These are phyloP conservation scores for Eilema depressum DNA, from an alignment of 2,888 invertebrate species.

Conservation along the genomic window DNA sequence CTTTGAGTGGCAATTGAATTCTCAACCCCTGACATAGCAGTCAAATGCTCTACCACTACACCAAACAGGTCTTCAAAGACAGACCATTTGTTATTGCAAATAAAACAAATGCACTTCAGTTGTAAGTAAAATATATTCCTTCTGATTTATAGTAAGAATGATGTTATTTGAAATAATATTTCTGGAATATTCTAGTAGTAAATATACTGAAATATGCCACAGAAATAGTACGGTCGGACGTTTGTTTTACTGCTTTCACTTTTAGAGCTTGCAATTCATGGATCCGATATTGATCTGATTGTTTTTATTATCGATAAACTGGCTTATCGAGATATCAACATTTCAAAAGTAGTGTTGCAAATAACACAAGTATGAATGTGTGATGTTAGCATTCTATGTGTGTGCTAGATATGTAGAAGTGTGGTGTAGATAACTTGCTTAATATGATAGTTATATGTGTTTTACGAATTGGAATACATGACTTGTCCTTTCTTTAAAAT, in stretches of 20 bases:
- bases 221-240: constrained; percentile 4
- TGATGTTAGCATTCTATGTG: not conserved
- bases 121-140: constrained; percentile 18
- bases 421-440: no score
- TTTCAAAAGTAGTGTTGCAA: not conserved
- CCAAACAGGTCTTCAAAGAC: not conserved
- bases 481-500: no score
- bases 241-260: constrained; percentile 5
- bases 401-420: not conserved
- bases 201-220: constrained; percentile 9
- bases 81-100: constrained; percentile 19
- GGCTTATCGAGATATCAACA: not conserved
- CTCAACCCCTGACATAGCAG: not conserved
- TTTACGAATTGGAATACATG: no score
- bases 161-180: constrained; percentile 24
- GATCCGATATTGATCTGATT: not conserved
- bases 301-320: constrained; percentile 1
- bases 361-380: not conserved
- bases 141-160: constrained; percentile 18
- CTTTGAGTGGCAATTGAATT: not conserved
- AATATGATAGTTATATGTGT: no score
- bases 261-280: not conserved
- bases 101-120: constrained; percentile 12
- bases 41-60: not conserved
- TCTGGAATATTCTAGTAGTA: constrained; percentile 20